Evolutionary conservation across 2,888 invertebrate genomes (phyloP).

Genomic region (Cryptus armator): DNA sequence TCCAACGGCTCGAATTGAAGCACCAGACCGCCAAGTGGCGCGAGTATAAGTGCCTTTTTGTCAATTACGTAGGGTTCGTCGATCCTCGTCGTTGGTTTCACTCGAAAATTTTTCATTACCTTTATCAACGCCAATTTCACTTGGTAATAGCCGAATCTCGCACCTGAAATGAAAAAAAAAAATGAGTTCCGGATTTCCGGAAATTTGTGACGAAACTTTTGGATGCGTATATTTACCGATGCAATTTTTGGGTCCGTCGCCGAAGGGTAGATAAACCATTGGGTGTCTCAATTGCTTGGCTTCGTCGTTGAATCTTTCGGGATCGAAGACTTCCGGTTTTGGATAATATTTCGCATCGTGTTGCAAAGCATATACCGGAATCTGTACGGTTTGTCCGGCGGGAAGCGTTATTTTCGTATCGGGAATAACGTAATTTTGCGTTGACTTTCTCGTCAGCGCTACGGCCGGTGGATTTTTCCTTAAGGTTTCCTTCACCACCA

Average conservation of each 20-base stretch:
- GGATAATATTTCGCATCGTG: conserved; percentile 61
- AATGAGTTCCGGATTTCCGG: neutral
- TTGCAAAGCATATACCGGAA: conserved; percentile 62
- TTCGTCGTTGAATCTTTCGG: conserved; percentile 76
- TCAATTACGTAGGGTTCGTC: conserved; percentile 74
- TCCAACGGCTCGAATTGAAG: conserved; percentile 73
- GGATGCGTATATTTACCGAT: conserved; percentile 74
- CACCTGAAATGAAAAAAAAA: conserved; percentile 32
- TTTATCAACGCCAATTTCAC: conserved; percentile 82
- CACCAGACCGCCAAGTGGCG: conserved; percentile 76
- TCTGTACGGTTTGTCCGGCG: conserved; percentile 46
- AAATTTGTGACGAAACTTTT: conserved; percentile 20
- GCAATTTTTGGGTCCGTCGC: conserved; percentile 81
- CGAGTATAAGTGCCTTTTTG: conserved; percentile 71
- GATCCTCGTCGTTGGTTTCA: conserved; percentile 80
- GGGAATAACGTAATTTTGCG: conserved; percentile 60
- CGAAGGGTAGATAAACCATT: conserved; percentile 78
- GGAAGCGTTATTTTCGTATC: conserved; percentile 59
- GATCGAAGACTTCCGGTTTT: conserved; percentile 77
- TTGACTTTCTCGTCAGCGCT: conserved; percentile 79
- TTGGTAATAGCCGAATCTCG: conserved; percentile 80
- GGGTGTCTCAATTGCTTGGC: conserved; percentile 70
- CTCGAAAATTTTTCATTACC: conserved; percentile 80
- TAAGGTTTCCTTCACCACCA: conserved; percentile 83
- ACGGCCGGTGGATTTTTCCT: conserved; percentile 84